A percentile compares a stretch with the other conserved stretches of the same genome.
These are phyloP conservation scores for Nycticorax nycticorax DNA, from an alignment of 2,113 vertebrate genomes.

Conservation along the genomic window DNA sequence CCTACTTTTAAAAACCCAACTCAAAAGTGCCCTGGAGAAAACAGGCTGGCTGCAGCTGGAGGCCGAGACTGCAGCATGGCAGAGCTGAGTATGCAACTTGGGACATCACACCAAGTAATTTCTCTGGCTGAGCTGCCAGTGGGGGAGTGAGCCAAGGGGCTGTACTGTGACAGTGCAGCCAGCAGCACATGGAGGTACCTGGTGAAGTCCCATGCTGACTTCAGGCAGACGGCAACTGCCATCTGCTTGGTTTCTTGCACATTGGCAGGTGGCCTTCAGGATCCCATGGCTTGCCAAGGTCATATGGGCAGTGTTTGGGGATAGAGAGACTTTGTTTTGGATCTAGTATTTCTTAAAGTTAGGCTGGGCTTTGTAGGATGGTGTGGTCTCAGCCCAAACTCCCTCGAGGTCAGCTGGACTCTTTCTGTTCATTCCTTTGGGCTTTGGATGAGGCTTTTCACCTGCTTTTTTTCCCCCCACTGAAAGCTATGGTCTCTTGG, in stretches of 20 bases:
- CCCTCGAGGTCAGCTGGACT: not conserved
- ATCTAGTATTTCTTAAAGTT: conserved; percentile 36
- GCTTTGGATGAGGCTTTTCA: not conserved
- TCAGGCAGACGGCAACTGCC: not conserved
- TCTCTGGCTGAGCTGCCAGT: not conserved
- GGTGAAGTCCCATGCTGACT: not conserved
- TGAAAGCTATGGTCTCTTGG: not conserved
- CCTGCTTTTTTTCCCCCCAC: too few relatives aligned
- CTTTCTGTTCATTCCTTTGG: not conserved
- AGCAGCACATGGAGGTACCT: not conserved
- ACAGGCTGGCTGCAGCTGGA: not conserved
- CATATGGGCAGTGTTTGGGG: fast-evolving
- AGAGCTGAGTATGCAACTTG: not conserved
- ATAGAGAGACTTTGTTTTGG: conserved; percentile 28
- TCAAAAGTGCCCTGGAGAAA: not conserved
- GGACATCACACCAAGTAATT: not conserved
- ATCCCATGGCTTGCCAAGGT: not conserved
- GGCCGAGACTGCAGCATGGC: not conserved
- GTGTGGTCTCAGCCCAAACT: not conserved
- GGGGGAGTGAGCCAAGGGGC: not conserved
- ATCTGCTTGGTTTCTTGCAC: not conserved
- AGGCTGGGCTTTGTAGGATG: not conserved
- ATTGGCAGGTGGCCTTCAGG: not conserved
- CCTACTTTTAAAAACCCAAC: not conserved
- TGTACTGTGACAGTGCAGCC: not conserved